phyloP scores from a whole-genome alignment of 2,888 invertebrate genomes.

The Napeogenes sylphis region DNA sequence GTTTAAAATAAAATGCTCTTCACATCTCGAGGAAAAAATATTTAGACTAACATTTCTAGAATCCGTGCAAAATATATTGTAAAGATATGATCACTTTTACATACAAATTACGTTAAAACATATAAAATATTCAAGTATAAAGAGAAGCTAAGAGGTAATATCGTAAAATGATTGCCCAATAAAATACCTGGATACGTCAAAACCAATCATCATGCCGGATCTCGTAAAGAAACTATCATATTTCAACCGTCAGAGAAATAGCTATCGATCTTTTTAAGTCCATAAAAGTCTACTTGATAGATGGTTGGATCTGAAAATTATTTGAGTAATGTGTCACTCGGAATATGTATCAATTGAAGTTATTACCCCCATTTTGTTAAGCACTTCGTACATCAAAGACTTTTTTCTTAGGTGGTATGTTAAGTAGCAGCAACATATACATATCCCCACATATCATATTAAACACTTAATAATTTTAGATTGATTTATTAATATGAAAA shows the following conservation, averaged over 20 bases:
- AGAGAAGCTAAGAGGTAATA: conserved; percentile 14
- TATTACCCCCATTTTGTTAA: too few relatives aligned
- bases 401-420: too few relatives aligned
- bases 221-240: conserved; percentile 23
- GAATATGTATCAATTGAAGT: too few relatives aligned
- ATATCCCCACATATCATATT: too few relatives aligned
- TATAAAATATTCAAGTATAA: neutral
- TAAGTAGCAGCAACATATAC: too few relatives aligned
- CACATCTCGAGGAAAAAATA: neutral
- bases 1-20: neutral
- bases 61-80: neutral
- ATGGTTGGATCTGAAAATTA: neutral
- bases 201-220: conserved; percentile 18
- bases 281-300: conserved; percentile 4
- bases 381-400: too few relatives aligned
- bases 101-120: neutral
- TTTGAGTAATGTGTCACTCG: too few relatives aligned
- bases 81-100: neutral
- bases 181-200: conserved; percentile 14
- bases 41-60: neutral
- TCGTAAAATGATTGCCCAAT: conserved; percentile 14
- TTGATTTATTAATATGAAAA: too few relatives aligned
- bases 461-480: too few relatives aligned
- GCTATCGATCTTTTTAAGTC: conserved; percentile 3
- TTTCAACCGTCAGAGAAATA: conserved; percentile 20